A percentile compares a stretch with the other conserved stretches of the same genome.
phyloP scores from a whole-genome alignment of 2,113 vertebrate genomes.

The Phalacrocorax carbo region DNA sequence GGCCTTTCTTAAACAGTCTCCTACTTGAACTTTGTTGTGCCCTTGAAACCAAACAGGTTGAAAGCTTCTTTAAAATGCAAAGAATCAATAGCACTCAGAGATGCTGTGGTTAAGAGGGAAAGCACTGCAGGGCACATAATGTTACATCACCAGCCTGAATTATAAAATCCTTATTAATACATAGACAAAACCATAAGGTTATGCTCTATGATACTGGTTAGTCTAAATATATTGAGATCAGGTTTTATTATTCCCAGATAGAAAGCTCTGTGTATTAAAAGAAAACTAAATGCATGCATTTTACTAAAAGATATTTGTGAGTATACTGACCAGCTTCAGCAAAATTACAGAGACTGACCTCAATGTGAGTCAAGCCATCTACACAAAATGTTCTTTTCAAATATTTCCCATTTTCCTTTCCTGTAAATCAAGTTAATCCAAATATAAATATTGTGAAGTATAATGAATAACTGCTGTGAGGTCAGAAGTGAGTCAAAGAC shows the following conservation, averaged over 20 bases:
- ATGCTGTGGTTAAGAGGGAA: not conserved
- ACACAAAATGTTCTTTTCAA: not conserved
- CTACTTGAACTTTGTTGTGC: not conserved
- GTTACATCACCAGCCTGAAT: not conserved
- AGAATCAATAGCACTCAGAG: not conserved
- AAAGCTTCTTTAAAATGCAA: not conserved
- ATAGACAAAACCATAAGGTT: not conserved
- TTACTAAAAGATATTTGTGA: not conserved
- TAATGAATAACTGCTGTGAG: not conserved
- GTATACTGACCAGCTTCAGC: not conserved
- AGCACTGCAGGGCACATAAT: not conserved
- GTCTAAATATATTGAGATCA: not conserved
- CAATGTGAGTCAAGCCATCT: not conserved
- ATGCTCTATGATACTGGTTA: not conserved
- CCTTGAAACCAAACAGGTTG: not conserved
- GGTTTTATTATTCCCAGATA: not conserved
- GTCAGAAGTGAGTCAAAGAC: constrained; percentile 16
- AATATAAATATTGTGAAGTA: constrained; percentile 1
- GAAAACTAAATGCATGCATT: not conserved
- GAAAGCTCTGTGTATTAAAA: not conserved
- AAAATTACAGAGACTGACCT: not conserved
- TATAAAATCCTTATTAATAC: not conserved
- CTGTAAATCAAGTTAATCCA: constrained; percentile 20
- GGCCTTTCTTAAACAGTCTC: not conserved
- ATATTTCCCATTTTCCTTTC: constrained; percentile 15